These are phyloP conservation scores for Picus viridis DNA, from an alignment of 2,797 vertebrate species.

Conservation along the genomic window DNA sequence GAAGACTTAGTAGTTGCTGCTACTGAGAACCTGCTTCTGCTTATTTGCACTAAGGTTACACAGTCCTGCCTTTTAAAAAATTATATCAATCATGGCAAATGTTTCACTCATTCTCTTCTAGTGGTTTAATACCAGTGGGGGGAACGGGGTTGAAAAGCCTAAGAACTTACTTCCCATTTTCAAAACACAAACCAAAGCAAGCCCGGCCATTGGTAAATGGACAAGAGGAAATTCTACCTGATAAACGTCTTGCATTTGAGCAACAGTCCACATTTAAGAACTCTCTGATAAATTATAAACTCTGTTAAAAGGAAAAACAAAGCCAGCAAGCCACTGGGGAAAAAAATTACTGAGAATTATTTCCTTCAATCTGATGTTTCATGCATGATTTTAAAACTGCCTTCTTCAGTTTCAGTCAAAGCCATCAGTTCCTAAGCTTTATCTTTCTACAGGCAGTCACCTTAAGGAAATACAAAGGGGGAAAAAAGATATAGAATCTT, in stretches of 20 bases:
- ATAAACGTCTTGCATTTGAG: conserved; percentile 6
- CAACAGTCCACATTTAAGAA: not conserved
- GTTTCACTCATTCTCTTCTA: not conserved
- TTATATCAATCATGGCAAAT: not conserved
- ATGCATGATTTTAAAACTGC: not conserved
- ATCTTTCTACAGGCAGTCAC: not conserved
- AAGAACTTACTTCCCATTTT: not conserved
- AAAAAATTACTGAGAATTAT: not conserved
- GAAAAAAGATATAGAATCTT: not conserved
- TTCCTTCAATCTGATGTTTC: not conserved
- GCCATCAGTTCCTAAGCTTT: not conserved
- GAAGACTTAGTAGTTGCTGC: not conserved
- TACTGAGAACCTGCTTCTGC: not conserved
- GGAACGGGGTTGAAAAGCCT: not conserved
- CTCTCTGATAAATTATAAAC: not conserved
- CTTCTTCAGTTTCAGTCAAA: not conserved
- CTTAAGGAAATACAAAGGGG: not conserved
- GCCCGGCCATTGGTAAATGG: not conserved
- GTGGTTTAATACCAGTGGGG: not conserved
- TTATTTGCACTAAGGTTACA: not conserved
- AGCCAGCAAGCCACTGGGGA: not conserved
- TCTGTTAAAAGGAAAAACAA: conserved; percentile 1
- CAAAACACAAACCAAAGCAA: not conserved
- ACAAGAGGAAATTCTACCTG: not conserved
- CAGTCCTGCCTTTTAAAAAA: not conserved